A percentile compares a stretch with the other conserved stretches of the same genome.
Conservation (phyloP, 2,797 vertebrate species). For the Tamandua tetradactyla region DNA sequence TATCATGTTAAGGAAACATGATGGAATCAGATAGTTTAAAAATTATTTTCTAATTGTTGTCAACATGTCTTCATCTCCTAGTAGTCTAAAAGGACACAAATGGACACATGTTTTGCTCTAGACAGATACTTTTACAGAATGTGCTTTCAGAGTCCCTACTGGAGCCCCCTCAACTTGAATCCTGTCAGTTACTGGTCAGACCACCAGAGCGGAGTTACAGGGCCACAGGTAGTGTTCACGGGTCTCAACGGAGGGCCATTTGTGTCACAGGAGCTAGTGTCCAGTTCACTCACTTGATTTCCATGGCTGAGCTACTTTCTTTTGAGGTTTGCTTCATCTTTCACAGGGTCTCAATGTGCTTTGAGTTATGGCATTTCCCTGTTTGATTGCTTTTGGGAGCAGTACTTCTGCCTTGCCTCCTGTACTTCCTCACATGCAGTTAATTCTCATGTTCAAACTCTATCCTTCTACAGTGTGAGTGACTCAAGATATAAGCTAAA, state of each 20-base stretch:
- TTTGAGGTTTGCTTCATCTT: conserved; percentile 5
- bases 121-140: conserved; percentile 67
- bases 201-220: background rate
- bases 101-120: conserved; percentile 67
- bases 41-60: conserved; percentile 67
- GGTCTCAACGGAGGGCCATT: too few species aligned
- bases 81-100: conserved; percentile 69
- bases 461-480: background rate
- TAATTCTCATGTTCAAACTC: background rate
- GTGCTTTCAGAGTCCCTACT: conserved; percentile 61
- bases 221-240: background rate
- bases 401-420: background rate
- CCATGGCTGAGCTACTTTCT: conserved; percentile 75
- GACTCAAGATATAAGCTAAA: background rate
- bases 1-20: conserved; percentile 72
- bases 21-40: conserved; percentile 64
- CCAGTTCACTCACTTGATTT: conserved; percentile 80
- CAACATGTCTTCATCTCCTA: conserved; percentile 69
- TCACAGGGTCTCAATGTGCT: background rate
- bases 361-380: background rate
- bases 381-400: background rate
- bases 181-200: background rate
- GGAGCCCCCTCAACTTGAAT: conserved; percentile 35
- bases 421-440: background rate
- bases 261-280: too few species aligned